These are phyloP conservation scores for Falcunculus frontatus DNA, from an alignment of 2,113 vertebrate species.

Conservation along the genomic window DNA sequence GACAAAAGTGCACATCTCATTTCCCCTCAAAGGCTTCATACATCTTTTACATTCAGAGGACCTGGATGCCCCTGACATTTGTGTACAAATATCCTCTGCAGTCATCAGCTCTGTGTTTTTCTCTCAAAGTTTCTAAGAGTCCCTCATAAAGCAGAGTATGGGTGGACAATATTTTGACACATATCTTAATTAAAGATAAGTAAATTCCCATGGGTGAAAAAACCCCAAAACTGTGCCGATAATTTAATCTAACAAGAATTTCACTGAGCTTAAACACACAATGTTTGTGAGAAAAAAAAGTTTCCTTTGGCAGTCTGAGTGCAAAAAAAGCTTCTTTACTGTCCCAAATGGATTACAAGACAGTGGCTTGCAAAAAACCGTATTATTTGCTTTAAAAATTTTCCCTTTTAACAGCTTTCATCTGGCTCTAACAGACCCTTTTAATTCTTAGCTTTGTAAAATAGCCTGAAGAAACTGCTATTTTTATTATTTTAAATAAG, in stretches of 20 bases:
- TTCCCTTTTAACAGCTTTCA: neutral
- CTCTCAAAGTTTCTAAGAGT: neutral
- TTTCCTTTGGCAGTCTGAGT: neutral
- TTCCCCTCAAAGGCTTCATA: neutral
- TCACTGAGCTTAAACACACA: neutral
- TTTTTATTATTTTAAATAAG: neutral
- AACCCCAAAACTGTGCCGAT: neutral
- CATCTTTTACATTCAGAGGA: neutral
- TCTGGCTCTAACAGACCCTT: neutral
- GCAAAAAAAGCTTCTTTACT: neutral
- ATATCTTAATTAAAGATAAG: neutral
- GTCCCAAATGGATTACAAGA: neutral
- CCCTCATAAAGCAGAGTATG: neutral
- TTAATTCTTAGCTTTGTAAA: neutral
- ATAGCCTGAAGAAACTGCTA: neutral
- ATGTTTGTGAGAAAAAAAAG: neutral
- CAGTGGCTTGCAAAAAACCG: rapidly evolving
- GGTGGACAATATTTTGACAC: neutral
- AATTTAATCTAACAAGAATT: neutral
- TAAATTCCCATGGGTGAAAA: neutral
- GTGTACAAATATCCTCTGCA: neutral
- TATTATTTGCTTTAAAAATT: neutral
- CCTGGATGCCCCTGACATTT: neutral
- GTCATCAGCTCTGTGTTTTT: neutral
- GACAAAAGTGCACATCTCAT: neutral